Conservation (phyloP, 2,888 invertebrate genomes). For the Nasonia oneida region DNA sequence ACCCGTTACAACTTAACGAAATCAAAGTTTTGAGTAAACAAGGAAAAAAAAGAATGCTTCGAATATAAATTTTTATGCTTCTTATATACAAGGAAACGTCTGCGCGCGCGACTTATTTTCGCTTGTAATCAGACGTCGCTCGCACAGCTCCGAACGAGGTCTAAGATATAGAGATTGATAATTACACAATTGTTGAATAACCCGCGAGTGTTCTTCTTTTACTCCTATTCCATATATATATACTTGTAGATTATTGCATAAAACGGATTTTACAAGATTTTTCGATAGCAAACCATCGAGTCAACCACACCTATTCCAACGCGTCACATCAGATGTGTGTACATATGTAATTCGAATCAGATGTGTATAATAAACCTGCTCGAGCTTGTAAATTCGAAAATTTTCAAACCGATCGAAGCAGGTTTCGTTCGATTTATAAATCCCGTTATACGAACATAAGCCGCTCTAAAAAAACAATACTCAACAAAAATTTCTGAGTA, state of each 20-base stretch:
- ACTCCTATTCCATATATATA: neutral
- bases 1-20: neutral
- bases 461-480: too few species aligned
- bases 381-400: neutral
- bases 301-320: neutral
- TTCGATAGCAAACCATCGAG: neutral
- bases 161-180: neutral
- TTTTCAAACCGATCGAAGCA: neutral
- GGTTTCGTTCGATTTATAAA: neutral
- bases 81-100: too few species aligned
- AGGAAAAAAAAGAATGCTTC: neutral
- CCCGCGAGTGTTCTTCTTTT: neutral
- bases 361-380: neutral
- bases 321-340: neutral
- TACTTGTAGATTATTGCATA: neutral
- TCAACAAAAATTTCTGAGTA: too few species aligned
- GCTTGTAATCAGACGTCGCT: neutral
- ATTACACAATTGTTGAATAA: slow-evolving; percentile 8
- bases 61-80: too few species aligned
- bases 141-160: neutral
- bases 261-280: neutral
- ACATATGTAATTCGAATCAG: neutral
- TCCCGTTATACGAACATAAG: neutral
- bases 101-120: neutral
- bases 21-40: neutral